Evolutionary conservation across 1,140 invertebrate species (phyloP).

Genomic region (Acyrthosiphon pisum): DNA sequence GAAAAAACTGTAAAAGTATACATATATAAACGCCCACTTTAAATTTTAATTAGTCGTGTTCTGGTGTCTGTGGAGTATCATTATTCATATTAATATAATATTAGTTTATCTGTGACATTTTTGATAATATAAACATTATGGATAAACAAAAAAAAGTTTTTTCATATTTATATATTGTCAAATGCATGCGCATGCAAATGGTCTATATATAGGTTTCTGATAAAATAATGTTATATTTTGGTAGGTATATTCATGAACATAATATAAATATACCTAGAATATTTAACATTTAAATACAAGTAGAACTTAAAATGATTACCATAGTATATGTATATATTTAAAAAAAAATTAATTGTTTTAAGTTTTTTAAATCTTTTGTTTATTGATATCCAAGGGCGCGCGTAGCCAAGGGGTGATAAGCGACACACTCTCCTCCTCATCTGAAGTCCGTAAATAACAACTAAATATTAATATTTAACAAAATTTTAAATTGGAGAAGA

Average conservation of each 20-base stretch:
- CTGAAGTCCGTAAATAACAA: too few species aligned
- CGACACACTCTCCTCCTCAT: too few species aligned
- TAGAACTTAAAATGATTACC: not conserved
- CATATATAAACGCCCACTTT: not conserved
- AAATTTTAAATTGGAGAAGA: too few species aligned
- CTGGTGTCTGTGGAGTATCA: not conserved
- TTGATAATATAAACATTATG: conserved; percentile 5
- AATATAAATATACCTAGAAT: not conserved
- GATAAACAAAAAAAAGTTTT: not conserved
- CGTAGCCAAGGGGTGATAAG: too few species aligned
- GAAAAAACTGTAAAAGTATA: not conserved
- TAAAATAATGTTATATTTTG: not conserved
- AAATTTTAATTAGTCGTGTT: not conserved
- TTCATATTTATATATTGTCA: not conserved
- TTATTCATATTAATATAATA: not conserved
- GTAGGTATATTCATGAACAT: not conserved
- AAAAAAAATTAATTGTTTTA: too few species aligned
- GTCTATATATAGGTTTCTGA: not conserved
- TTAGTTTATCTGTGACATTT: not conserved
- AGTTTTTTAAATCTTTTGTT: too few species aligned
- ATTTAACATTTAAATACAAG: not conserved
- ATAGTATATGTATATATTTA: not conserved
- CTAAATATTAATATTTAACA: too few species aligned
- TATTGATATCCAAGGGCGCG: too few species aligned
- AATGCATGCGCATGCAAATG: not conserved